Evolutionary conservation across 2,888 invertebrate genomes (phyloP).

Genomic region (Cerceris ruficornis): DNA sequence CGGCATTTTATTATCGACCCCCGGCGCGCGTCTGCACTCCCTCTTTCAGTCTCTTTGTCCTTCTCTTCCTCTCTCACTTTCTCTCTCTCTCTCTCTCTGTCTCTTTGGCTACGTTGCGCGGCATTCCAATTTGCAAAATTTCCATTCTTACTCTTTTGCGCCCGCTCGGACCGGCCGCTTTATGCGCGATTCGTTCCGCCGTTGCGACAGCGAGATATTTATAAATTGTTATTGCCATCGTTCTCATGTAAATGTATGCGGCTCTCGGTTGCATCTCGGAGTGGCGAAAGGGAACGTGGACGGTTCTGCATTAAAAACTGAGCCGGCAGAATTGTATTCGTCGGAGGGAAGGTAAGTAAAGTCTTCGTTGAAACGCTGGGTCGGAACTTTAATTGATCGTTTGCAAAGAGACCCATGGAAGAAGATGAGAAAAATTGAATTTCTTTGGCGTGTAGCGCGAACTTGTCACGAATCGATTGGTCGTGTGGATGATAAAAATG

Average conservation of each 20-base stretch:
- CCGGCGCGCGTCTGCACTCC: neutral
- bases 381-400: neutral
- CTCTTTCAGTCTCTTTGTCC: too few relatives aligned
- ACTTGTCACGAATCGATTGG: too few relatives aligned
- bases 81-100: too few relatives aligned
- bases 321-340: slow-evolving; percentile 28
- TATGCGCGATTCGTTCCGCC: slow-evolving; percentile 33
- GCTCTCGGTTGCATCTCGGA: slow-evolving; percentile 51
- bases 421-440: neutral
- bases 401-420: too few relatives aligned
- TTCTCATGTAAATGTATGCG: slow-evolving; percentile 25
- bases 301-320: slow-evolving; percentile 39
- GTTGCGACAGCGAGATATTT: slow-evolving; percentile 28
- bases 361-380: neutral
- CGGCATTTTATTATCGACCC: slow-evolving; percentile 41
- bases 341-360: slow-evolving; percentile 19
- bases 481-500: neutral
- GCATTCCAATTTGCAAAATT: slow-evolving; percentile 37
- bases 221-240: slow-evolving; percentile 35
- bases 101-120: slow-evolving; percentile 8
- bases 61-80: too few relatives aligned
- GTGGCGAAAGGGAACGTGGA: slow-evolving; percentile 33
- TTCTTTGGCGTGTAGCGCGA: neutral
- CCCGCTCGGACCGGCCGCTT: slow-evolving; percentile 17
- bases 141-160: slow-evolving; percentile 31